These are phyloP conservation scores for Incurvaria masculella DNA, from an alignment of 2,888 invertebrate species.

Conservation along the genomic window DNA sequence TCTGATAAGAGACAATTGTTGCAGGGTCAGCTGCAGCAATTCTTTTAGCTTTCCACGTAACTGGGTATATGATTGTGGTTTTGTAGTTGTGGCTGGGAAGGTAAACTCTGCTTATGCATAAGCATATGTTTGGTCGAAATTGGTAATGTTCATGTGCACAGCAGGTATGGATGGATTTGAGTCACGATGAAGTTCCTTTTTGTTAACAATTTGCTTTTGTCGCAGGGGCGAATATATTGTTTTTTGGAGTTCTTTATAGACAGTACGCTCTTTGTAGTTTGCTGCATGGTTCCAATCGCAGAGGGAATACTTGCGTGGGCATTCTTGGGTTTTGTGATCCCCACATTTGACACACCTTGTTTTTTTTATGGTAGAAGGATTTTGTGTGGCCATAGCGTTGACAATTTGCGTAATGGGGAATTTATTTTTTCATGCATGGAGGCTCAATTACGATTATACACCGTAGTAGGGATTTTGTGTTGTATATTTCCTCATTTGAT, in stretches of 20 bases:
- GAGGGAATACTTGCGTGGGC: constrained; percentile 14
- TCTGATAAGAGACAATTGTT: constrained; percentile 10
- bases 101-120: too few species aligned
- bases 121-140: background rate
- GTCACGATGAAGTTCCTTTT: too few species aligned
- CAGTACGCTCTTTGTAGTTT: too few species aligned
- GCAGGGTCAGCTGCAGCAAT: constrained; percentile 6
- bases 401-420: too few species aligned
- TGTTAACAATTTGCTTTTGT: too few species aligned
- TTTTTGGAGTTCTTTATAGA: constrained; percentile 15
- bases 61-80: background rate
- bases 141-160: background rate
- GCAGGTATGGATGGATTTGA: too few species aligned
- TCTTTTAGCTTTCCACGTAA: constrained; percentile 5
- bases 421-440: too few species aligned
- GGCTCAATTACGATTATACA: constrained; percentile 13
- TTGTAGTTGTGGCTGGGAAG: too few species aligned
- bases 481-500: background rate
- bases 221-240: constrained; percentile 2
- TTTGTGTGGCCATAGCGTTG: constrained; percentile 18
- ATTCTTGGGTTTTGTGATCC: constrained; percentile 9
- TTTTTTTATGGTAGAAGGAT: constrained; percentile 13
- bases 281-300: too few species aligned
- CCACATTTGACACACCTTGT: constrained; percentile 18
- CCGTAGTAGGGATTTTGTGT: background rate